These are phyloP conservation scores for Opisthocomus hoazin DNA, from an alignment of 2,113 vertebrate species.

Conservation along the genomic window DNA sequence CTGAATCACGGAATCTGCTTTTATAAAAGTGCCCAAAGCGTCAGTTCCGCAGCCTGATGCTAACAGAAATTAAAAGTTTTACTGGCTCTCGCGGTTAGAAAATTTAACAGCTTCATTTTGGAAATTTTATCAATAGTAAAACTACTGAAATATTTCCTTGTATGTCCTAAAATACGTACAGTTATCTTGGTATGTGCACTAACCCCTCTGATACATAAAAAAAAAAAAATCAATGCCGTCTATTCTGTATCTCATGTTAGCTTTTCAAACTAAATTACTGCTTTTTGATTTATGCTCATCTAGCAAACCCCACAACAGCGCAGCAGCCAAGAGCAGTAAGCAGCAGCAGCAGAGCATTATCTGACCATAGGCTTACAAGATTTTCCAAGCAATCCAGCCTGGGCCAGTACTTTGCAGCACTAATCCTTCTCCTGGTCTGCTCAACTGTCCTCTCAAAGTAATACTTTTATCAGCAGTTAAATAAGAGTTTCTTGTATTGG, in stretches of 20 bases:
- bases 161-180: not conserved
- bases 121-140: not conserved
- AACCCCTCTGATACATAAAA: not conserved
- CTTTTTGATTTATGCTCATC: not conserved
- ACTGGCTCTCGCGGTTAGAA: not conserved
- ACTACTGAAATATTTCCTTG: not conserved
- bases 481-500: not conserved
- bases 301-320: not conserved
- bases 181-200: not conserved
- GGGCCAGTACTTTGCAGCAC: not conserved
- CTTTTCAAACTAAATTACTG: not conserved
- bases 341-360: not conserved
- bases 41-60: not conserved
- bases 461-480: conserved; percentile 7
- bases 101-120: not conserved
- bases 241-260: not conserved
- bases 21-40: not conserved
- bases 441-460: not conserved
- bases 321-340: not conserved
- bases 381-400: conserved; percentile 11
- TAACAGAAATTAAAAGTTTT: not conserved
- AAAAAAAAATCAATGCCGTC: not conserved
- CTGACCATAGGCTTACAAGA: not conserved
- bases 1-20: not conserved
- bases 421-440: conserved; percentile 17